Base-by-base conservation (phyloP, 2,888 invertebrate genomes). In the Halictus quadricinctus region DNA sequence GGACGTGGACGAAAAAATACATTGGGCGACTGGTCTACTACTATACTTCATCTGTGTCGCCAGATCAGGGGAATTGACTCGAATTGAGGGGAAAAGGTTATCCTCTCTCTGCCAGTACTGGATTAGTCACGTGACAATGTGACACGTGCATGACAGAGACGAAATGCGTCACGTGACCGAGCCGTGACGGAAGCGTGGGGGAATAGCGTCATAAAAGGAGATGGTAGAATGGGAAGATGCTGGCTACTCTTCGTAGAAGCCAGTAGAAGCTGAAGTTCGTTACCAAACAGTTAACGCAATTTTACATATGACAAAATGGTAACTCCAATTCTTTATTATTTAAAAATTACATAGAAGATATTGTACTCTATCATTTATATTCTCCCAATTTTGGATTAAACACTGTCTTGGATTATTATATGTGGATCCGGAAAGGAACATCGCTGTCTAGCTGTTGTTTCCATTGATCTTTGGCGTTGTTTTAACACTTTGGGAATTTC, bases 201-300 rank as follows among this genome's bases (percentile, higher is more conserved):
- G 6, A 48, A 48, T 48, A 48, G 48, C 48, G 15, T 48, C 21
- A 8, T 21, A 54, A 8, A 50, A 50, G 21, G 7, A 21, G 50
- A 21, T 21, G 21, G 7, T 50, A 50, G 1, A 50, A 18, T 43
- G 43, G 43, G 10, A 10, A 36, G 36, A 36, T 2, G 36, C 36
- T 36, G 36, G 36, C 36, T 36, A 36, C 36, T 36, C 36, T 36
- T 8, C 1, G 25, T 78, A 80, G 66, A 85, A 60, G 41, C 48
- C 46, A n/a, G n/a, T n/a, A n/a, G n/a, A n/a, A n/a, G n/a, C n/a
- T n/a, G 54, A 4, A 48, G 18, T 70, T 75, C 25, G 8, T 18
- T 43, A 41, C 21, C 29, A 41, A 41, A 21, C 36, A 36, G 36
- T 36, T 36, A 36, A 36, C 36, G 36, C 36, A 36, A 36, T 36